Evolutionary conservation across 2,113 vertebrate species (phyloP).

Genomic region (Lophius piscatorius): DNA sequence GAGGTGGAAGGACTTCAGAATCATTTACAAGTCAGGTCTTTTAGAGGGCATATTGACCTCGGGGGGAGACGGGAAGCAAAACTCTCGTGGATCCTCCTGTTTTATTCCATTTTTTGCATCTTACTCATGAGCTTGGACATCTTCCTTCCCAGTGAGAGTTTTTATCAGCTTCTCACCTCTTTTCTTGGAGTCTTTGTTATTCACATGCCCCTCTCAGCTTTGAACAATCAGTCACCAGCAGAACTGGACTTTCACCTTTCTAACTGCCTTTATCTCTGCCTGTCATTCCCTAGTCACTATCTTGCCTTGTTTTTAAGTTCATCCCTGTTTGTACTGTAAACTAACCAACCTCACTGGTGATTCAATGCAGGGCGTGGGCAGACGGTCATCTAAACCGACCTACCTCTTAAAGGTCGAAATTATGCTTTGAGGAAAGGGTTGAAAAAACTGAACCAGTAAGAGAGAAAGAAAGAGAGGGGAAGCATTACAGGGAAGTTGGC

Average conservation of each 20-base stretch:
- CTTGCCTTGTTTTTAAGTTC: not conserved
- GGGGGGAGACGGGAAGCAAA: slow-evolving; percentile 7
- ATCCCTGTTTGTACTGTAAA: slow-evolving; percentile 53
- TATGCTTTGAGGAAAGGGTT: not conserved
- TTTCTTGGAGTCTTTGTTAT: slow-evolving; percentile 17
- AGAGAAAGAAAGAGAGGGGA: slow-evolving; percentile 3
- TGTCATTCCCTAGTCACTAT: slow-evolving; percentile 35
- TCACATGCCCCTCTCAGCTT: not conserved
- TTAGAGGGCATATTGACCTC: slow-evolving; percentile 23
- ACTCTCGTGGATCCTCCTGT: slow-evolving; percentile 32
- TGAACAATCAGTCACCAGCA: slow-evolving; percentile 22
- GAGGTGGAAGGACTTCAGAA: slow-evolving; percentile 10
- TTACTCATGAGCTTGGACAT: not conserved
- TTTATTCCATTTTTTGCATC: slow-evolving; percentile 36
- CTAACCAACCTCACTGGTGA: no score
- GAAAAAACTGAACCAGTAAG: slow-evolving; percentile 5
- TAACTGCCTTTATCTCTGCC: slow-evolving; percentile 24
- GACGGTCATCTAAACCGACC: no score
- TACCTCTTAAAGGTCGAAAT: slow-evolving; percentile 9
- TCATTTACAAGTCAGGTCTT: slow-evolving; percentile 1
- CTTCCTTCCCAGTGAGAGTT: not conserved
- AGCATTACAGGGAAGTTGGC: slow-evolving; percentile 46
- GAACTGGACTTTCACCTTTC: slow-evolving; percentile 59
- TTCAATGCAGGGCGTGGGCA: no score
- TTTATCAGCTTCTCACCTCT: slow-evolving; percentile 8